Evolutionary conservation across 1,140 invertebrate species (phyloP).

Genomic region (Halictus rubicundus): DNA sequence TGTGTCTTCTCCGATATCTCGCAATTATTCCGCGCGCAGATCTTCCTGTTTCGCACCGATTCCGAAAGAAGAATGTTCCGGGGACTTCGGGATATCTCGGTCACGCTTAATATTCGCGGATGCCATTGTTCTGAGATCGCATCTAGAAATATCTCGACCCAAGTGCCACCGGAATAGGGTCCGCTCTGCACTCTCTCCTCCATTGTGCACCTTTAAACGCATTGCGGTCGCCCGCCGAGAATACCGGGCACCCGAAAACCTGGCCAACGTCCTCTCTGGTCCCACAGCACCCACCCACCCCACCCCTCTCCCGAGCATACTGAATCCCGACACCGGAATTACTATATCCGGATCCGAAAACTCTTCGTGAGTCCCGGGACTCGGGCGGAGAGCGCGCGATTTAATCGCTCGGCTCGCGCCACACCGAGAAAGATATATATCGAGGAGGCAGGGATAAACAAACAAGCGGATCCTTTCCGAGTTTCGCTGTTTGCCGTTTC

Average conservation of each 20-base stretch:
- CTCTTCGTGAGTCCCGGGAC: no score
- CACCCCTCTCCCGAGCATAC: background rate
- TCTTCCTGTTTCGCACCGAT: slow-evolving; percentile 22
- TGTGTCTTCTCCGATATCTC: background rate
- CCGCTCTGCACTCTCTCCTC: slow-evolving; percentile 23
- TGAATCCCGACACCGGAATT: background rate
- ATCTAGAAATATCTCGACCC: slow-evolving; percentile 70
- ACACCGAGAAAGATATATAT: slow-evolving; percentile 8
- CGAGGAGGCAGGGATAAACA: slow-evolving; percentile 19
- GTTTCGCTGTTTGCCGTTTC: slow-evolving; percentile 21
- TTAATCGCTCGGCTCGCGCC: slow-evolving; percentile 9
- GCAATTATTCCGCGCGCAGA: background rate
- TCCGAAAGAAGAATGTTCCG: slow-evolving; percentile 5
- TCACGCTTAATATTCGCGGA: slow-evolving; percentile 33
- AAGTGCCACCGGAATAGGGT: slow-evolving; percentile 55
- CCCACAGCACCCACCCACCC: no score
- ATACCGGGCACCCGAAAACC: background rate
- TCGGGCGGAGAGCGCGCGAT: background rate
- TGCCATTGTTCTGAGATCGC: slow-evolving; percentile 71
- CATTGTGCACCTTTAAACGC: background rate
- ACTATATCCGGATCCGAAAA: no score
- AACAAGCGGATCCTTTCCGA: slow-evolving; percentile 1
- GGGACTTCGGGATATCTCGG: slow-evolving; percentile 20
- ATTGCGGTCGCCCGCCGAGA: background rate
- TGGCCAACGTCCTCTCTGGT: background rate